Conservation (phyloP, 2,888 invertebrate species). For the Noctua comes region DNA sequence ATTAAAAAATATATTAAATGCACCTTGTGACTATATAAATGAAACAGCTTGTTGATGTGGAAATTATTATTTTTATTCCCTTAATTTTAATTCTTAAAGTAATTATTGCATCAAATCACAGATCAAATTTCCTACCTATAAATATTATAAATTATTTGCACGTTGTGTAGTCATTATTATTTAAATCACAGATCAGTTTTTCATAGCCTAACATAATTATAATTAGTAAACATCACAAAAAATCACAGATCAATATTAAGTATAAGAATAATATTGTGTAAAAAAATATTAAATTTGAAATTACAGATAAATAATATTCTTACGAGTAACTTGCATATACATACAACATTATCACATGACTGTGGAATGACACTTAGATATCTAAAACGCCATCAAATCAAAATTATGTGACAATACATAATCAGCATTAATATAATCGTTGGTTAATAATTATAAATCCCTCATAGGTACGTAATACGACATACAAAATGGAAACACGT, state of each 20-base stretch:
- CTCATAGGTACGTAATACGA: conserved; percentile 11
- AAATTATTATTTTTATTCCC: too few species aligned
- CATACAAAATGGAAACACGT: conserved; percentile 7
- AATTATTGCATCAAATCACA: too few species aligned
- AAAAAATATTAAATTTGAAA: too few species aligned
- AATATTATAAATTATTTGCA: neutral
- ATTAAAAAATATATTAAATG: neutral
- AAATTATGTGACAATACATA: neutral
- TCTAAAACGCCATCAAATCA: conserved; percentile 14
- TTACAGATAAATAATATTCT: too few species aligned
- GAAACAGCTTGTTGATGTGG: too few species aligned
- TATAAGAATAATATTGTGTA: too few species aligned
- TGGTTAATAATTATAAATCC: conserved; percentile 13
- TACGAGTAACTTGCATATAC: too few species aligned
- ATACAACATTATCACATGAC: neutral
- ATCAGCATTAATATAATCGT: conserved; percentile 12
- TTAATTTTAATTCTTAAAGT: too few species aligned
- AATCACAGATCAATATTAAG: too few species aligned
- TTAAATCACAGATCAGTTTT: conserved; percentile 15
- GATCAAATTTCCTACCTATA: too few species aligned
- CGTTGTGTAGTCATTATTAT: conserved; percentile 8
- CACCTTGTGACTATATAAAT: too few species aligned
- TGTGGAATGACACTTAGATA: conserved; percentile 9
- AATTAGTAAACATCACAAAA: too few species aligned
- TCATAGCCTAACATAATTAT: neutral